Percentiles rank a stretch among this genome's conserved stretches.
Evolutionary conservation across 2,888 invertebrate species (phyloP).

Genomic region (Diplazon laetatorius): DNA sequence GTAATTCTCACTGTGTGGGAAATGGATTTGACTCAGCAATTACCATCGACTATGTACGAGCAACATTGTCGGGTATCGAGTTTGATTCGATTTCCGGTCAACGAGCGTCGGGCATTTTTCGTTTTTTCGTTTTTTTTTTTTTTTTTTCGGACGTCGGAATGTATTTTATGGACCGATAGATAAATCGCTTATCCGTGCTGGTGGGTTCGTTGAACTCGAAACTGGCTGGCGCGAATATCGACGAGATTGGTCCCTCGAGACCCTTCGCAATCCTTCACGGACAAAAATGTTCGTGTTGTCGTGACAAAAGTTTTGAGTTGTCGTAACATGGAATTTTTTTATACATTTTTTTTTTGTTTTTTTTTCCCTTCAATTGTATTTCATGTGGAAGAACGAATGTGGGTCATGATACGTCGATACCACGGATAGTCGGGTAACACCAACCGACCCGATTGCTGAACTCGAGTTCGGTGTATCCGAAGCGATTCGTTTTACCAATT

Average conservation of each 20-base stretch:
- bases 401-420: conserved; percentile 59
- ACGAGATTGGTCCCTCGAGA: not conserved
- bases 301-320: no score
- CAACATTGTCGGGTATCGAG: no score
- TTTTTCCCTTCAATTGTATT: conserved; percentile 22
- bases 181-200: not conserved
- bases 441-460: conserved; percentile 48
- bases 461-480: conserved; percentile 34
- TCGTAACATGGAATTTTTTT: no score
- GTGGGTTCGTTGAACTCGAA: not conserved
- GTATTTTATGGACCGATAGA: not conserved
- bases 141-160: not conserved
- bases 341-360: not conserved
- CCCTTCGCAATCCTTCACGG: not conserved
- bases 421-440: conserved; percentile 19
- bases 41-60: no score
- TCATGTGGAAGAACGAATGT: conserved; percentile 33
- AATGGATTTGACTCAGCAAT: no score
- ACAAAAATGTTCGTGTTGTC: no score
- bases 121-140: not conserved
- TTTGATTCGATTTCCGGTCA: not conserved
- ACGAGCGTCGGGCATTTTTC: not conserved
- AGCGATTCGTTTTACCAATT: not conserved
- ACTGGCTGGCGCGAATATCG: not conserved
- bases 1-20: no score